These are phyloP conservation scores for Laterallus jamaicensis DNA, from an alignment of 2,113 vertebrate species.

Conservation along the genomic window DNA sequence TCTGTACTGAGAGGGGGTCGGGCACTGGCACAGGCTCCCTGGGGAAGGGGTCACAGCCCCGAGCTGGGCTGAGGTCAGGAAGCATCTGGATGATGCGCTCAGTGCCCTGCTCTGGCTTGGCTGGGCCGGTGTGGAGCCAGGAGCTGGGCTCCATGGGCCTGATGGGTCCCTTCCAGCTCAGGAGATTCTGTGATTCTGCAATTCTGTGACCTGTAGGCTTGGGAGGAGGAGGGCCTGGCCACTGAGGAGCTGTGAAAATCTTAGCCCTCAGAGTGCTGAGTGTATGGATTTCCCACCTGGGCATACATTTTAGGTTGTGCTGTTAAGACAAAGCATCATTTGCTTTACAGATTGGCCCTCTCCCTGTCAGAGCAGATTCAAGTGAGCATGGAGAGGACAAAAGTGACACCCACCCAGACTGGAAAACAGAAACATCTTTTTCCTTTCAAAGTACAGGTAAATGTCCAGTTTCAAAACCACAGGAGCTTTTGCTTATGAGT, in stretches of 20 bases:
- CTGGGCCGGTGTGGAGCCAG: too few relatives aligned
- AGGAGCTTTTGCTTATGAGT: neutral
- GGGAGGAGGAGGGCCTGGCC: neutral
- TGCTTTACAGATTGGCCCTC: conserved; percentile 32
- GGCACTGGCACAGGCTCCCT: too few relatives aligned
- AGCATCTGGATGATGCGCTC: too few relatives aligned
- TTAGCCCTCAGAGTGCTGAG: neutral
- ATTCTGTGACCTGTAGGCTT: neutral
- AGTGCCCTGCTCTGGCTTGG: too few relatives aligned
- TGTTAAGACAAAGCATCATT: neutral
- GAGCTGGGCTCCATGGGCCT: too few relatives aligned
- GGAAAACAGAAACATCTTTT: neutral
- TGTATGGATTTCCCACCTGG: neutral
- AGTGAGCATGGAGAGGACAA: neutral
- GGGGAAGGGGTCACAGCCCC: too few relatives aligned
- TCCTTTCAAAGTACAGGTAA: conserved; percentile 1
- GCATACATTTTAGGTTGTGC: neutral
- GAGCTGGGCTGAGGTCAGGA: too few relatives aligned
- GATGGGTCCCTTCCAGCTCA: too few relatives aligned
- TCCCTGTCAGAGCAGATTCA: neutral
- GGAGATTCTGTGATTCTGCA: too few relatives aligned
- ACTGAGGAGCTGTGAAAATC: neutral
- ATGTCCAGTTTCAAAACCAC: neutral
- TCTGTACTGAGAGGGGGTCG: too few relatives aligned
- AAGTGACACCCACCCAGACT: neutral